phyloP scores from a whole-genome alignment of 2,888 invertebrate species.

The Trichacis sp. region DNA sequence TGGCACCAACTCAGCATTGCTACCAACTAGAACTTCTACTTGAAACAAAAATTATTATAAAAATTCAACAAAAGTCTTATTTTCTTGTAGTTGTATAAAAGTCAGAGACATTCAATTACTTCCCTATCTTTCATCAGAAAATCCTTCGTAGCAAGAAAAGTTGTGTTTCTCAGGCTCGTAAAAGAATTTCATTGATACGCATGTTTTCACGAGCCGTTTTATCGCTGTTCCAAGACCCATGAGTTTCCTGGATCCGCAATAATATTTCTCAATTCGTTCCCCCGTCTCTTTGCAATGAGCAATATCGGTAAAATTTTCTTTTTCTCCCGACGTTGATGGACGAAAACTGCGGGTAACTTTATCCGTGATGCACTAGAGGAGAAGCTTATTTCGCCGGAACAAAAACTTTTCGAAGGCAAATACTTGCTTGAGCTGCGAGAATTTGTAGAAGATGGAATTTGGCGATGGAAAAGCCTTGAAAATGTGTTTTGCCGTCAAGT shows the following conservation, averaged over 20 bases:
- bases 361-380: no score
- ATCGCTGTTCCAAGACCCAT: neutral
- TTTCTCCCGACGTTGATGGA: neutral
- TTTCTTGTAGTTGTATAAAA: no score
- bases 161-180: neutral
- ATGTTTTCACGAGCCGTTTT: neutral
- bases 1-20: no score
- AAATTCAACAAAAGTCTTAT: no score
- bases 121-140: neutral
- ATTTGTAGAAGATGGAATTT: constrained; percentile 52
- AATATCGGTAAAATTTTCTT: neutral
- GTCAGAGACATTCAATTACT: neutral
- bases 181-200: constrained; percentile 3
- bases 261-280: neutral
- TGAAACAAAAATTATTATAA: no score
- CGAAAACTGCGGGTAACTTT: neutral
- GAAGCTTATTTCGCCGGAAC: neutral
- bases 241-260: neutral
- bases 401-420: constrained; percentile 15
- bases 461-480: constrained; percentile 44
- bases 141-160: neutral
- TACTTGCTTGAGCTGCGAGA: constrained; percentile 53
- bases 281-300: no score
- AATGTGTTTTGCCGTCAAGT: constrained; percentile 26
- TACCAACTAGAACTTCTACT: no score